Conservation (phyloP, 2,797 vertebrate species). For the Danio albolineatus region DNA sequence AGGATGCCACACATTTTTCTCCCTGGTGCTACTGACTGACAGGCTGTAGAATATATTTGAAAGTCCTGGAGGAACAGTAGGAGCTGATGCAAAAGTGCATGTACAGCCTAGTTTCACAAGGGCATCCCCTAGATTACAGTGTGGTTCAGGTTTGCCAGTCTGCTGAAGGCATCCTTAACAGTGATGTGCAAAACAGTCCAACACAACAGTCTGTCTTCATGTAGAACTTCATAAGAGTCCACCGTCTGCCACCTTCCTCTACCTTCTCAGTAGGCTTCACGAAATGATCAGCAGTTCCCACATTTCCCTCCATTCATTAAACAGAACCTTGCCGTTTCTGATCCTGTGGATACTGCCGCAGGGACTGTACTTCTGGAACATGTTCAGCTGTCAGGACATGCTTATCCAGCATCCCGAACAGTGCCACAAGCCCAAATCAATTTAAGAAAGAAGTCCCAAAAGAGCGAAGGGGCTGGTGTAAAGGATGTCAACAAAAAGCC, state of each 20-base stretch:
- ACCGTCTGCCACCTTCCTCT: background rate
- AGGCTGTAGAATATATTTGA: background rate
- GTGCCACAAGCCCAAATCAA: background rate
- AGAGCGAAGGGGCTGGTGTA: conserved; percentile 3
- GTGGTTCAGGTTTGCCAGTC: background rate
- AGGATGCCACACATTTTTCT: background rate
- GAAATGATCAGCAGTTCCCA: background rate
- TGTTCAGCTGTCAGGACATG: background rate
- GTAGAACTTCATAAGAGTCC: background rate
- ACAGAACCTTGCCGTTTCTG: background rate
- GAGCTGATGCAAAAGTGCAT: conserved; percentile 11
- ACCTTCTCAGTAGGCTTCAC: background rate
- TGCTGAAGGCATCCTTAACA: background rate
- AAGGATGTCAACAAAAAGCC: conserved; percentile 25
- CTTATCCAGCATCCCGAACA: background rate
- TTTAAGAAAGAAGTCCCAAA: background rate
- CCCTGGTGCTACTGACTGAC: background rate
- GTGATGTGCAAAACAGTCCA: background rate
- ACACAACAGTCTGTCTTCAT: conserved; percentile 5
- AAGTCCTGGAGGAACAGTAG: background rate
- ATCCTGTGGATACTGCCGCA: background rate
- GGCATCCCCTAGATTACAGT: background rate
- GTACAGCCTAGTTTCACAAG: background rate
- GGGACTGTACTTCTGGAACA: background rate
- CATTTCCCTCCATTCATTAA: conserved; percentile 7